These are phyloP conservation scores for Fregata magnificens DNA, from an alignment of 2,113 vertebrate species.

Conservation along the genomic window DNA sequence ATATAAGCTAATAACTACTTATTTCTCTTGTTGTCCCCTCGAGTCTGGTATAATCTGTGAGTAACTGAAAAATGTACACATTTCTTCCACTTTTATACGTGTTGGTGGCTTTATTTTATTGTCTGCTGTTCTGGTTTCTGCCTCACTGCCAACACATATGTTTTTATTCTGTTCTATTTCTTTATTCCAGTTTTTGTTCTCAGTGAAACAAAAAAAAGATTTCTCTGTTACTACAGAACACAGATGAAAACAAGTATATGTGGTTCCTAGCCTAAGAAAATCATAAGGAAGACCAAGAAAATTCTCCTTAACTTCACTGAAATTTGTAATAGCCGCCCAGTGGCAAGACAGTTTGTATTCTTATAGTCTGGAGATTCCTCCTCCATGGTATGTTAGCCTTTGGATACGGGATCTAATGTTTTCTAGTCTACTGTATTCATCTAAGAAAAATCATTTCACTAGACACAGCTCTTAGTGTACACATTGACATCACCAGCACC, in stretches of 20 bases:
- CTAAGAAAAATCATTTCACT: background rate
- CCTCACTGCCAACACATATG: background rate
- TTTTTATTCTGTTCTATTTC: background rate
- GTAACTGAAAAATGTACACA: background rate
- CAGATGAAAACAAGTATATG: background rate
- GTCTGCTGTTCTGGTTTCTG: background rate
- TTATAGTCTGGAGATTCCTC: background rate
- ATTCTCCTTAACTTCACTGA: background rate
- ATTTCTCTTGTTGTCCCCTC: background rate
- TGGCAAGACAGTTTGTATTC: background rate
- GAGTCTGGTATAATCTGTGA: background rate
- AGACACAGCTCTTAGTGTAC: background rate
- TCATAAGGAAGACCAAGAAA: background rate
- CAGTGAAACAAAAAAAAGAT: background rate
- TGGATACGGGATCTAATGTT: background rate
- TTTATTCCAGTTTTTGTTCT: background rate
- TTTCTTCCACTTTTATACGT: background rate
- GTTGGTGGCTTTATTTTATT: background rate
- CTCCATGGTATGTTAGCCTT: background rate
- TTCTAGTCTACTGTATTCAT: background rate
- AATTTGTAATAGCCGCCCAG: background rate
- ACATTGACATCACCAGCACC: background rate
- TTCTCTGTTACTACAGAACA: background rate
- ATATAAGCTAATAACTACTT: background rate
- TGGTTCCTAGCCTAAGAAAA: background rate